A percentile compares a stretch with the other conserved stretches of the same genome.
Conservation (phyloP, 2,113 vertebrate genomes). For the Jaculus jaculus region DNA sequence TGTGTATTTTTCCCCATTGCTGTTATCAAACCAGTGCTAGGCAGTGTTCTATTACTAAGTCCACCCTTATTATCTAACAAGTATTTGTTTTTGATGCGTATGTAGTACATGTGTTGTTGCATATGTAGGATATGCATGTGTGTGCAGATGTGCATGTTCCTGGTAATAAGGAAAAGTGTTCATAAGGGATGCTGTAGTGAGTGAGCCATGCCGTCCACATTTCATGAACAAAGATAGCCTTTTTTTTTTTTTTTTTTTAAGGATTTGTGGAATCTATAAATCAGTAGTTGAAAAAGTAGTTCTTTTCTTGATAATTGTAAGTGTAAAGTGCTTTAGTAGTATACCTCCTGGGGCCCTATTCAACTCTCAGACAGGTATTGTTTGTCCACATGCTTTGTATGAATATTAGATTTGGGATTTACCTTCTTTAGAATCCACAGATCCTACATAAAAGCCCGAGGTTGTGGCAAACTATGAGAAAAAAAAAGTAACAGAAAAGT, state of each 20-base stretch:
- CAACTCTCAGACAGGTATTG: background rate
- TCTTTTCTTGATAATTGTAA: background rate
- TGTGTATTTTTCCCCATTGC: background rate
- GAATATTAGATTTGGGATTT: background rate
- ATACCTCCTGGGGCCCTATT: background rate
- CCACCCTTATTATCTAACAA: background rate
- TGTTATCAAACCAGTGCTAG: background rate
- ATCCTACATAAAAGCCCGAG: no score
- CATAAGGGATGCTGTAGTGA: background rate
- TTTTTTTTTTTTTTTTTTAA: slow-evolving; percentile 19
- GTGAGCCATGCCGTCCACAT: background rate
- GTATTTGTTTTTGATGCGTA: no score
- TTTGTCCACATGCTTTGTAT: background rate
- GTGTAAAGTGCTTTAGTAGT: background rate
- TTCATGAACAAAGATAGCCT: background rate
- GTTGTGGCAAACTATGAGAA: no score
- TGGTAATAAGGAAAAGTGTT: background rate
- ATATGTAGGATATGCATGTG: no score
- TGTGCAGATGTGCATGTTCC: no score
- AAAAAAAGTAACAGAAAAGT: no score
- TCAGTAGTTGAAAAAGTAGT: background rate
- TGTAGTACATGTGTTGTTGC: no score
- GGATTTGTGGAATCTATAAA: background rate
- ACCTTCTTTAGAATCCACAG: background rate
- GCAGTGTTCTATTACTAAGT: background rate